Base-by-base conservation (phyloP, 2,888 invertebrate species). In the Ceraclea dissimilis region DNA sequence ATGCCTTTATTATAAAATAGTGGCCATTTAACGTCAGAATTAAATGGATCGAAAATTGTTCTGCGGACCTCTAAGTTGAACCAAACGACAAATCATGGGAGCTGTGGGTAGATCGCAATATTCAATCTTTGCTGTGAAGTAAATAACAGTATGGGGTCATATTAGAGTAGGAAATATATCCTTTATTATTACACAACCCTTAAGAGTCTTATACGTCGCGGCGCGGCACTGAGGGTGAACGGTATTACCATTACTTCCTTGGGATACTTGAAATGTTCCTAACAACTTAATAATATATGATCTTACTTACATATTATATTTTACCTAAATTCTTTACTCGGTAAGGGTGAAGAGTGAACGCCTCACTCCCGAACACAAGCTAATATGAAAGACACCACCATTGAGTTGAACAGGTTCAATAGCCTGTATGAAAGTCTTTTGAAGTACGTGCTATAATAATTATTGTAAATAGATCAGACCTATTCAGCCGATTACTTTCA, bases 1-100 rank as follows among this genome's bases (percentile, higher is more conserved):
- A 39, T 39, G 39, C 13, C 39, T 39, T 16, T 4, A 8, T 39
- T 39, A 39, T 39, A 39, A 39, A 39, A 39, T 39, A 39, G 39
- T 39, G 39, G 8, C 39, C 39, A 39, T 39, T 39, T 39, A 39
- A 39, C 13, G 39, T 39, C 39, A 39, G 39, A 39, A 39, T 39
- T 39, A 39, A 39, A 39, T 39, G 39, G 39, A 39, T 39, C 39
- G 39, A 39, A 48, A 53, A 53, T 19, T 53, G 18, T n/a, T 33
- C 39, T 19, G 17, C 26, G 47, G 51, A 47, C 56, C 48, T 34
- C 33, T 34, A 46, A 39, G 56, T 51, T 51, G 48, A 56, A 22
- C 34, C 17, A 17, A 56, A 51, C 56, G 56, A 56, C 56, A 56
- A 56, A 56, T 56, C 56, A 56, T 51, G 51, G 20, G 51, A 51